Percentiles rank a stretch among this genome's conserved stretches.
phyloP scores from a whole-genome alignment of 2,113 vertebrate genomes.

The Ibidorhyncha struthersii region DNA sequence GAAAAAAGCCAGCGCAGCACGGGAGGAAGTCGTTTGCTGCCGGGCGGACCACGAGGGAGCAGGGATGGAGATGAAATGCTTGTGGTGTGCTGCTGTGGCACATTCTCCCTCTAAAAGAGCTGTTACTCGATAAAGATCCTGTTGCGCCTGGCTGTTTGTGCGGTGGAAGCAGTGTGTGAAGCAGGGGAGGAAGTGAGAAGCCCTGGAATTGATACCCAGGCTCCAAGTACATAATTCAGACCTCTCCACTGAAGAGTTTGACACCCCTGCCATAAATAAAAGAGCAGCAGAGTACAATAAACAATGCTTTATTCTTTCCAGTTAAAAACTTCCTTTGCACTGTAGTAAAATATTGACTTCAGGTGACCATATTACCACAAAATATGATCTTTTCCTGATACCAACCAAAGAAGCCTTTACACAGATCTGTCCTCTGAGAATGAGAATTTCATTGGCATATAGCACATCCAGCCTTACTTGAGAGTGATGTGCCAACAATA shows the following conservation, averaged over 20 bases:
- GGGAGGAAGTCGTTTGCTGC: slow-evolving; percentile 39
- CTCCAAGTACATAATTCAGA: slow-evolving; percentile 28
- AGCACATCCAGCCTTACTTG: not conserved
- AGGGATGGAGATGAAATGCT: slow-evolving; percentile 55
- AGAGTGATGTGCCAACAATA: not conserved
- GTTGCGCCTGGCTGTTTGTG: not conserved
- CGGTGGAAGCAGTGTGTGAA: not conserved
- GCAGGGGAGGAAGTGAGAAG: slow-evolving; percentile 3
- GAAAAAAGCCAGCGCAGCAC: not conserved
- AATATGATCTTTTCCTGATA: slow-evolving; percentile 2
- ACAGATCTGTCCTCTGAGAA: not conserved
- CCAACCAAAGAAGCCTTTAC: not conserved
- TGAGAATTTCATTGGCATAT: not conserved
- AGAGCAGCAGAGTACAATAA: not conserved
- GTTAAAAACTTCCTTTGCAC: slow-evolving; percentile 63
- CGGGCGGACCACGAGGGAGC: not conserved
- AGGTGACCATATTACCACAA: slow-evolving; percentile 30
- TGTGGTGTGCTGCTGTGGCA: slow-evolving; percentile 61
- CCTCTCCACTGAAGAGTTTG: slow-evolving; percentile 26
- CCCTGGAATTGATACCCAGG: not conserved
- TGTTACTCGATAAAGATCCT: not conserved
- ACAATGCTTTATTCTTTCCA: not conserved
- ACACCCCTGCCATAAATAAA: slow-evolving; percentile 48
- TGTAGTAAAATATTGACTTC: slow-evolving; percentile 48
- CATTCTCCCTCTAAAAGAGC: not conserved